phyloP scores from a whole-genome alignment of 2,888 invertebrate genomes.

The Yponomeuta plumbellus region DNA sequence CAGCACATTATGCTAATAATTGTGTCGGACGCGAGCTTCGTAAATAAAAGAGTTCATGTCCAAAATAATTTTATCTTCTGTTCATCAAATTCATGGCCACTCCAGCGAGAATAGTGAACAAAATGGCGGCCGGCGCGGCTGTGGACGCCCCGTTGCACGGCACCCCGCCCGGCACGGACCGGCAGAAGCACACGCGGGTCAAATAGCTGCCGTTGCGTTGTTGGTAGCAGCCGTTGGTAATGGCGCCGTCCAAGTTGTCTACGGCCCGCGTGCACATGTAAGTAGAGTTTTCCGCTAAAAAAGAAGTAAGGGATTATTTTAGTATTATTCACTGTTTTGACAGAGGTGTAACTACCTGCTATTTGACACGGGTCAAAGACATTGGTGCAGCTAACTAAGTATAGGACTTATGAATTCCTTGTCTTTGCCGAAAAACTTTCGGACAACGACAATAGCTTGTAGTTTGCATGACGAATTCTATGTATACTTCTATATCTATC shows the following conservation, averaged over 20 bases:
- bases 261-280: slow-evolving; percentile 82
- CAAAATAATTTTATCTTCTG: background rate
- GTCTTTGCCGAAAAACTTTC: no score
- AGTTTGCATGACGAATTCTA: no score
- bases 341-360: background rate
- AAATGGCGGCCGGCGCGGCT: background rate
- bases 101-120: background rate
- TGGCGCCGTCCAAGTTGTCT: slow-evolving; percentile 55
- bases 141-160: slow-evolving; percentile 45
- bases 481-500: no score
- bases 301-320: slow-evolving; percentile 10
- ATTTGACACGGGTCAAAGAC: no score
- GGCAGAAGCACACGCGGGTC: slow-evolving; percentile 60
- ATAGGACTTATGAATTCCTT: no score
- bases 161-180: slow-evolving; percentile 48
- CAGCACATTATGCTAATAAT: no score
- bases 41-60: background rate
- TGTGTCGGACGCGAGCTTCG: no score
- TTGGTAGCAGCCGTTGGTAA: slow-evolving; percentile 77
- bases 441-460: no score
- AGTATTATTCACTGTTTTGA: background rate
- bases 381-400: no score
- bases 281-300: slow-evolving; percentile 81
- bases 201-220: slow-evolving; percentile 59
- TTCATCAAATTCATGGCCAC: background rate